Evolutionary conservation across 1,140 invertebrate species (phyloP).

Genomic region (Ephestia elutella): DNA sequence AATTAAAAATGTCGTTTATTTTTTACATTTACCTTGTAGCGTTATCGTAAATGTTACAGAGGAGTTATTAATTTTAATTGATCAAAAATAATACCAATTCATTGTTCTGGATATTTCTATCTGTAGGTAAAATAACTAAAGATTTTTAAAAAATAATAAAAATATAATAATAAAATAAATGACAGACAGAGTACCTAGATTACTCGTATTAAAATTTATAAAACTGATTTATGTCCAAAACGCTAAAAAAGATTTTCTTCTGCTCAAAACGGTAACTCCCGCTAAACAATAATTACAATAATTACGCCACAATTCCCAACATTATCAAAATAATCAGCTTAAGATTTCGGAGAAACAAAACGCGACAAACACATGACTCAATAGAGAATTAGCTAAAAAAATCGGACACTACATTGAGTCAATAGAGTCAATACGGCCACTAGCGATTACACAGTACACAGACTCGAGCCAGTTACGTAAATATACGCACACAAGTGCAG

Average conservation of each 20-base stretch:
- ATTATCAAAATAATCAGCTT: conserved; percentile 46
- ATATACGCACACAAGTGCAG: conserved; percentile 43
- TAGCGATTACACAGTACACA: conserved; percentile 68
- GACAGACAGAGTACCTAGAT: too few species aligned
- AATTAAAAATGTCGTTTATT: too few species aligned
- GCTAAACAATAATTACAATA: not conserved
- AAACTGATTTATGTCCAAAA: not conserved
- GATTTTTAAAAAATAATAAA: too few species aligned
- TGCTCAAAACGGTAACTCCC: too few species aligned
- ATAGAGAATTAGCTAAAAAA: conserved; percentile 67
- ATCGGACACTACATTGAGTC: conserved; percentile 63
- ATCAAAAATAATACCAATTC: not conserved
- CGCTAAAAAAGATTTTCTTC: not conserved
- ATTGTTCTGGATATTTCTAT: too few species aligned
- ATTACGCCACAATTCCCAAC: conserved; percentile 35
- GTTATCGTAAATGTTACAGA: too few species aligned
- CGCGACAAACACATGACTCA: conserved; percentile 63
- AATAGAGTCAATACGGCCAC: conserved; percentile 43
- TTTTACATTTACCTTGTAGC: too few species aligned
- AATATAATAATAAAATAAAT: too few species aligned
- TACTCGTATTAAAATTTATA: too few species aligned
- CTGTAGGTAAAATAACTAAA: too few species aligned
- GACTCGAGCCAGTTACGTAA: conserved; percentile 62
- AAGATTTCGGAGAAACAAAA: conserved; percentile 54
- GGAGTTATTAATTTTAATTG: too few species aligned